Evolutionary conservation across 2,113 vertebrate genomes (phyloP), one percentile per base, ranked within the genome.

Genomic region (Chlamydotis undulata): DNA sequence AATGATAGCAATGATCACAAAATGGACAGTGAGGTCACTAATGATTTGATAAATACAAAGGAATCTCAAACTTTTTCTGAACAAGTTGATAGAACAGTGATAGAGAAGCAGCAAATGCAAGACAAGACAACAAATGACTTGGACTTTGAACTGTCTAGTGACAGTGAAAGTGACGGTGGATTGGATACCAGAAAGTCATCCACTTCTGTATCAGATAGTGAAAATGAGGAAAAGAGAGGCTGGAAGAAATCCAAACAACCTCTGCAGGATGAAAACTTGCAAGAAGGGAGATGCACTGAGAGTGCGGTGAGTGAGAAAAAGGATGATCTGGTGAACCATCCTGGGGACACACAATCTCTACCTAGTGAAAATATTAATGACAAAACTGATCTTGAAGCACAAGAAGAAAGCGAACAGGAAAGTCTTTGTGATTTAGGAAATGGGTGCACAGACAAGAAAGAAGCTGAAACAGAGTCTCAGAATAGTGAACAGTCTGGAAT

Each of bases 381-480:
- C 28, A 97, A 96, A 83, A 71, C 43, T 60, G 97, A 97, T 65
- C 85, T 94, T 3, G 98, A 98, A 10, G 53, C 37, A 12, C 98
- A 95, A 64, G 98, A 97, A 52, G 98, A 97, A 67, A 88, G 91
- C 5, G 98, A 98, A 63, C 97, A 92, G 41, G 98, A 97, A 73
- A 94, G 97, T 53, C 98, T 98, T 47, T 96, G 96, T 7, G 99
- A 98, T 67, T 97, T 99, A 31, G 99, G 98, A 26, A 99, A 99
- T 19, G 98, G 99, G 41, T 98, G 98, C 81, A 78, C 96, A 1
- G 99, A 99, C 87, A 98, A 97, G 90, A 98, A 98, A 70, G 99
- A 99, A 96, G 98, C 98, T 0, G 99, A 99, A 97, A 99, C 99
- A 0, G 99, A 99, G 87, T 99, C 99, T 9, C 99, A 99, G 97